Conservation (phyloP, 2,113 vertebrate species). For the Lanius ludovicianus region DNA sequence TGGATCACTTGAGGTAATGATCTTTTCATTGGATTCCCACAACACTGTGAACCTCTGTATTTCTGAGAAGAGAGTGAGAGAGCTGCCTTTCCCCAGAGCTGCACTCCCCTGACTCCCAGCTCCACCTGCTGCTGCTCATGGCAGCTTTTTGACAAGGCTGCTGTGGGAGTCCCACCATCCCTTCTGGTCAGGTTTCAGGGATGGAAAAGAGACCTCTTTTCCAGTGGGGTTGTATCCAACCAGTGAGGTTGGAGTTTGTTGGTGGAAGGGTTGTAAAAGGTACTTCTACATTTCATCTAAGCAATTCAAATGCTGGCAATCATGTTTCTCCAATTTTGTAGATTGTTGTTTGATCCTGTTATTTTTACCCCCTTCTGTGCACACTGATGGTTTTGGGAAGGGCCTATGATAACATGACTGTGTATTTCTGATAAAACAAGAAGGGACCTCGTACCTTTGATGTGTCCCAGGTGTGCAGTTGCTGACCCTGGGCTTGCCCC, state of each 20-base stretch:
- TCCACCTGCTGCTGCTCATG: neutral
- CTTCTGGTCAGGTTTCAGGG: neutral
- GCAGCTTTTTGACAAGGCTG: neutral
- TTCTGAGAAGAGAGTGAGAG: neutral
- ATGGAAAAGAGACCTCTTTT: neutral
- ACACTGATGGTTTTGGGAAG: neutral
- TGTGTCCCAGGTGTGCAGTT: neutral
- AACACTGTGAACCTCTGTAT: neutral
- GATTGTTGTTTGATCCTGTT: neutral
- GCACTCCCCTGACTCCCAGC: neutral
- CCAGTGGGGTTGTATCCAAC: neutral
- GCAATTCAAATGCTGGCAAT: neutral
- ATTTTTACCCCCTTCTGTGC: neutral
- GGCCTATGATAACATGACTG: neutral
- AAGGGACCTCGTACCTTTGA: neutral
- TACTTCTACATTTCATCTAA: neutral
- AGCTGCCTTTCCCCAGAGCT: neutral
- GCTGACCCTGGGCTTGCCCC: neutral
- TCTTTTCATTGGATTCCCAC: neutral
- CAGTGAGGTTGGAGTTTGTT: neutral
- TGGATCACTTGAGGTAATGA: conserved; percentile 86
- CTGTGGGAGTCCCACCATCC: neutral
- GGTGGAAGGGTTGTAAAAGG: neutral
- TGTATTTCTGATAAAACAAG: neutral
- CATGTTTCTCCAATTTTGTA: neutral